These are phyloP conservation scores for Megastigmus dorsalis DNA, from an alignment of 2,888 invertebrate species.

Conservation along the genomic window DNA sequence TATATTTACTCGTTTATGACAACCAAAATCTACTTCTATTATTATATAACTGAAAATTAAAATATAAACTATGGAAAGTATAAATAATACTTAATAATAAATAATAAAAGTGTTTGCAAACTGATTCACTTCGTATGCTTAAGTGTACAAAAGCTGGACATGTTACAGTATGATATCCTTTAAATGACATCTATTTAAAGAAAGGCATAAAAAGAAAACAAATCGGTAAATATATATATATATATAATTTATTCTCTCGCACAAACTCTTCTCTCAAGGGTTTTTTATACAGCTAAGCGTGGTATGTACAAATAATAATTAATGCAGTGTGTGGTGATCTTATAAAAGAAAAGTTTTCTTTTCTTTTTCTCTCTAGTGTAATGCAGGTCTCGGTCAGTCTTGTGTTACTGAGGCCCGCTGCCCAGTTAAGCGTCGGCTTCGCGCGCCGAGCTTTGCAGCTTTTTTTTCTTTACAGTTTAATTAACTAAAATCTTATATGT, in stretches of 20 bases:
- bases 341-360: slow-evolving; percentile 56
- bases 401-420: slow-evolving; percentile 68
- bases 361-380: slow-evolving; percentile 63
- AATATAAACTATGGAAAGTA: no score
- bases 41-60: no score
- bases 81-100: no score
- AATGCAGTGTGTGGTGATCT: slow-evolving; percentile 64
- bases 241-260: slow-evolving; percentile 72
- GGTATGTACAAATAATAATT: slow-evolving; percentile 72
- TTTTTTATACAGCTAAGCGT: slow-evolving; percentile 61
- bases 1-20: no score
- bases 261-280: slow-evolving; percentile 65
- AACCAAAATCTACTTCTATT: no score
- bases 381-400: slow-evolving; percentile 74
- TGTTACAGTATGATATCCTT: no score
- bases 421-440: slow-evolving; percentile 37
- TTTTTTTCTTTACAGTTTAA: slow-evolving; percentile 15
- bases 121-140: no score
- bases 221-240: slow-evolving; percentile 54
- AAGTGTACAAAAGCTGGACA: no score
- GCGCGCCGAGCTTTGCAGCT: slow-evolving; percentile 39
- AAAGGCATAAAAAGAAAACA: slow-evolving; percentile 22
- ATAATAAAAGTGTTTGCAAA: no score
- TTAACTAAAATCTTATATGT: slow-evolving; percentile 1
- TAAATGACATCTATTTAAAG: no score